Conservation (phyloP, 2,888 invertebrate genomes). For the Agrochola macilenta region DNA sequence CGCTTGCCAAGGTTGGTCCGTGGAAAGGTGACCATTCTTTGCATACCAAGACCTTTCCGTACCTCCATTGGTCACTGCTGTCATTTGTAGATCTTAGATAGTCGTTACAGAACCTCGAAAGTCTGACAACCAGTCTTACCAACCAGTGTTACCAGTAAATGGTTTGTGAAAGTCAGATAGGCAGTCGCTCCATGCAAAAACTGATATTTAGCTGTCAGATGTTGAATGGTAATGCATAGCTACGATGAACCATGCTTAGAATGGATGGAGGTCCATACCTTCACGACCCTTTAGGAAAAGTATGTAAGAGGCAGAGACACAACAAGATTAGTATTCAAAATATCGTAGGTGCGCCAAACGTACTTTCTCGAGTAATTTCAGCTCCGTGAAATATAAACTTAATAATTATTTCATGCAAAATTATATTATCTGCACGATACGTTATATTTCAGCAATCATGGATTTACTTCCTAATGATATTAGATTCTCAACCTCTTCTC, state of each 20-base stretch:
- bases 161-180: background rate
- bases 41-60: background rate
- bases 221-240: background rate
- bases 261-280: no score
- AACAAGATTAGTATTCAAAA: no score
- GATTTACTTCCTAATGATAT: background rate
- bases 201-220: background rate
- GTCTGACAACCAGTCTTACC: background rate
- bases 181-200: background rate
- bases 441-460: no score
- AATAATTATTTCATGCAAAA: no score
- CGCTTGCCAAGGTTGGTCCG: background rate
- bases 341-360: no score
- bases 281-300: no score
- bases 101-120: background rate
- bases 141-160: background rate
- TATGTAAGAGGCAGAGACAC: no score
- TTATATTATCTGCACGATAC: no score
- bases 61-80: background rate
- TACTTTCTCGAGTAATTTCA: no score
- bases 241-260: no score
- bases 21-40: background rate
- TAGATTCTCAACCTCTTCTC: background rate
- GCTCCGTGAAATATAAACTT: no score
- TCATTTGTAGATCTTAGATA: background rate